phyloP scores from a whole-genome alignment of 2,797 vertebrate genomes.

The Pseudochirops corinnae region DNA sequence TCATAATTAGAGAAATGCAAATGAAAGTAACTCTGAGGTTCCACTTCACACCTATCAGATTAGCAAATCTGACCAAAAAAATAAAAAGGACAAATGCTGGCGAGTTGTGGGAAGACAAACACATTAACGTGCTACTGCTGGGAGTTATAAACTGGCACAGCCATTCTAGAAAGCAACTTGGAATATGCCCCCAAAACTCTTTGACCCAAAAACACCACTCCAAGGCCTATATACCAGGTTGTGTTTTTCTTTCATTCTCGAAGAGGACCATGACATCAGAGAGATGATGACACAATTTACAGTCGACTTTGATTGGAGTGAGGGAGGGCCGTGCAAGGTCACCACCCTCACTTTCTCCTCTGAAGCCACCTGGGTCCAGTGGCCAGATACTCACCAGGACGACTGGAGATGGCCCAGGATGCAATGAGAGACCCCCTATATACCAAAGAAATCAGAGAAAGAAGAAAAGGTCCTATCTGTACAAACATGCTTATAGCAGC shows the following conservation, averaged over 20 bases:
- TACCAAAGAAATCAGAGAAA: background rate
- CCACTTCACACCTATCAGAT: background rate
- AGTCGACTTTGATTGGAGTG: too few relatives aligned
- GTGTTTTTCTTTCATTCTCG: too few relatives aligned
- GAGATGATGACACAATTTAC: too few relatives aligned
- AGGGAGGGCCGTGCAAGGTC: too few relatives aligned
- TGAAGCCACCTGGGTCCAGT: too few relatives aligned
- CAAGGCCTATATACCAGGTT: background rate
- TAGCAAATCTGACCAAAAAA: background rate
- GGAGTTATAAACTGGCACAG: background rate
- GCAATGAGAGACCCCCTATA: background rate
- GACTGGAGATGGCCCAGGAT: too few relatives aligned
- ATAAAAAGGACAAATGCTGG: background rate
- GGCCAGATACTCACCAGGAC: too few relatives aligned
- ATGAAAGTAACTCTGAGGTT: background rate
- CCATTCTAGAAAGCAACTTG: background rate
- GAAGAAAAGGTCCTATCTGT: background rate
- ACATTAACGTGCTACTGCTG: background rate
- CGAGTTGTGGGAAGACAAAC: background rate
- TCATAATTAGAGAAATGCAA: background rate
- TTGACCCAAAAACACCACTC: background rate
- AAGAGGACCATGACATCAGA: too few relatives aligned
- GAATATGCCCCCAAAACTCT: background rate
- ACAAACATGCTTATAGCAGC: background rate
- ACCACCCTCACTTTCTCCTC: too few relatives aligned